phyloP scores from a whole-genome alignment of 2,888 invertebrate species.

The Chloromyia formosa region DNA sequence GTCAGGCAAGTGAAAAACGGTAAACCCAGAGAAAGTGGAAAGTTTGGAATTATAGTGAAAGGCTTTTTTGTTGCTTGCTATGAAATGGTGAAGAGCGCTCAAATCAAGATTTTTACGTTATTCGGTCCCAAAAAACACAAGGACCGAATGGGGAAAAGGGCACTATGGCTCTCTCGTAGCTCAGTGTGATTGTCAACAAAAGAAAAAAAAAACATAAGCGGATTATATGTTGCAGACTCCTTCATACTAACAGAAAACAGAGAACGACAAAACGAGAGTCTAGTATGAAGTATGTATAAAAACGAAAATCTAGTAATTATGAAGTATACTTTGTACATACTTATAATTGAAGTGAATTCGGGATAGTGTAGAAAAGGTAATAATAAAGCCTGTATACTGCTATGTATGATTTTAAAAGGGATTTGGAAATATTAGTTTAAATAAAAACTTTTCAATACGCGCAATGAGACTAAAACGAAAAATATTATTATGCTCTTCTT shows the following conservation, averaged over 20 bases:
- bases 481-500: too few relatives aligned
- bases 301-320: not conserved
- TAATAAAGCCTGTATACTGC: too few relatives aligned
- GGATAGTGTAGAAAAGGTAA: too few relatives aligned
- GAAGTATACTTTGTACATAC: not conserved
- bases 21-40: not conserved
- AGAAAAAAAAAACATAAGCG: not conserved
- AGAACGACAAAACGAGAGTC: not conserved
- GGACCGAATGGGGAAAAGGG: not conserved
- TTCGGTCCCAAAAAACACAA: not conserved
- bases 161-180: too few relatives aligned
- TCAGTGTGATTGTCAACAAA: not conserved
- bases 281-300: not conserved
- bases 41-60: constrained; percentile 10
- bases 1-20: not conserved
- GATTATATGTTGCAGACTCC: not conserved
- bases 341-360: not conserved
- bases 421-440: too few relatives aligned
- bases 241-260: not conserved
- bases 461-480: too few relatives aligned
- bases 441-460: too few relatives aligned
- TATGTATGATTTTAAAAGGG: too few relatives aligned
- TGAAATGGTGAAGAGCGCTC: not conserved
- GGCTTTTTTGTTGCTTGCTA: not conserved
- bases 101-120: not conserved